phyloP scores from a whole-genome alignment of 2,888 invertebrate species.

The Aricia artaxerxes region DNA sequence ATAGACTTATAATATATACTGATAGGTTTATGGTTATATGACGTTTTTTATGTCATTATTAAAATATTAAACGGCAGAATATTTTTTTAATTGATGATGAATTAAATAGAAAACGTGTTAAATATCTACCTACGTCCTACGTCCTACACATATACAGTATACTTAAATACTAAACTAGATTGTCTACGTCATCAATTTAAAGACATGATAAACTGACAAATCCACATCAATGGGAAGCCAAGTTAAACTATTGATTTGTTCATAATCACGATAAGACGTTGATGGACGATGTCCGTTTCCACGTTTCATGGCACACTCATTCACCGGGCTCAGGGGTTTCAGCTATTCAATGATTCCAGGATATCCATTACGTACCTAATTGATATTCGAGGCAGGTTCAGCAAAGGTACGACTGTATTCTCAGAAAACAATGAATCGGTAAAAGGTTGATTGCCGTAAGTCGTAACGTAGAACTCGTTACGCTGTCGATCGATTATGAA shows the following conservation, averaged over 20 bases:
- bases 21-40: no score
- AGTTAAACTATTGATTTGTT: conserved; percentile 1
- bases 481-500: conserved; percentile 35
- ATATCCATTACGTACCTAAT: neutral
- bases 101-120: no score
- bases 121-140: no score
- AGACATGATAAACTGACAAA: neutral
- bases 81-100: neutral
- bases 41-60: neutral
- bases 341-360: neutral
- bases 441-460: neutral
- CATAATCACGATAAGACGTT: conserved; percentile 6
- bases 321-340: neutral
- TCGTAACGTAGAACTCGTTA: conserved; percentile 22
- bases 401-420: neutral
- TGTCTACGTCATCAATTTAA: no score
- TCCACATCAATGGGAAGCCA: neutral
- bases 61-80: neutral
- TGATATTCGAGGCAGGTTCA: neutral
- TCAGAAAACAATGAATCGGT: neutral
- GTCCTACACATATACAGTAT: neutral
- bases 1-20: no score
- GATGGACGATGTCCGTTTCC: conserved; percentile 14
- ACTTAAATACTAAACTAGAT: neutral
- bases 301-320: neutral